A percentile compares a stretch with the other conserved stretches of the same genome.
phyloP scores from a whole-genome alignment of 2,888 invertebrate species.

The Melinopterus prodromus region DNA sequence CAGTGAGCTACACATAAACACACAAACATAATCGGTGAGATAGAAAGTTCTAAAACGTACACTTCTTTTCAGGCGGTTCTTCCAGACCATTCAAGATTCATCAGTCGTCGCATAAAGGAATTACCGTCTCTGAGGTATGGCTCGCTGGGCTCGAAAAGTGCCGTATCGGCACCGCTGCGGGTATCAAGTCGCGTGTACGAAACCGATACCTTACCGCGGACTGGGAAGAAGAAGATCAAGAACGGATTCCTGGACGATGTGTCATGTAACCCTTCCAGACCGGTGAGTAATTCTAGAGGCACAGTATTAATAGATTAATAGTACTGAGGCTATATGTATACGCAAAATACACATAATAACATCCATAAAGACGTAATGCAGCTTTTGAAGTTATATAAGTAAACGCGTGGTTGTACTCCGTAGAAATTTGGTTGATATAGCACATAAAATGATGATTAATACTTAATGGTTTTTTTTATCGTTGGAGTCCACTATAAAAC shows the following conservation, averaged over 20 bases:
- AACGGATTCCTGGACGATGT: slow-evolving; percentile 36
- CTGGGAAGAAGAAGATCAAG: slow-evolving; percentile 38
- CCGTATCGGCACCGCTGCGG: slow-evolving; percentile 49
- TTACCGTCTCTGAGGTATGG: slow-evolving; percentile 56
- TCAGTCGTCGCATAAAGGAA: slow-evolving; percentile 48
- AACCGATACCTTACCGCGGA: slow-evolving; percentile 44
- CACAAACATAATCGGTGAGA: too few species aligned
- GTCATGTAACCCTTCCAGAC: slow-evolving; percentile 41
- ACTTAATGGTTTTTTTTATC: too few species aligned
- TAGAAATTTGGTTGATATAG: too few species aligned
- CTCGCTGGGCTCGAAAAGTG: slow-evolving; percentile 49
- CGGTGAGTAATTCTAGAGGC: slow-evolving; percentile 42
- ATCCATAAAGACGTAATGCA: not conserved
- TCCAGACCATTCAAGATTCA: slow-evolving; percentile 34
- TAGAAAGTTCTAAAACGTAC: not conserved
- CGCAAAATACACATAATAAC: not conserved
- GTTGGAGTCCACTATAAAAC: too few species aligned
- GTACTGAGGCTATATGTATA: not conserved
- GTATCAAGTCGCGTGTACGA: slow-evolving; percentile 42
- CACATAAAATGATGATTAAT: too few species aligned
- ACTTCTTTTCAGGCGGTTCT: slow-evolving; percentile 33
- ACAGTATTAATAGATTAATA: not conserved
- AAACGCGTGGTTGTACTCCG: not conserved
- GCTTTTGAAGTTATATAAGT: not conserved
- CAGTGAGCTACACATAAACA: too few species aligned